Conservation (phyloP, 2,113 vertebrate species). For the Corvus moneduloides region DNA sequence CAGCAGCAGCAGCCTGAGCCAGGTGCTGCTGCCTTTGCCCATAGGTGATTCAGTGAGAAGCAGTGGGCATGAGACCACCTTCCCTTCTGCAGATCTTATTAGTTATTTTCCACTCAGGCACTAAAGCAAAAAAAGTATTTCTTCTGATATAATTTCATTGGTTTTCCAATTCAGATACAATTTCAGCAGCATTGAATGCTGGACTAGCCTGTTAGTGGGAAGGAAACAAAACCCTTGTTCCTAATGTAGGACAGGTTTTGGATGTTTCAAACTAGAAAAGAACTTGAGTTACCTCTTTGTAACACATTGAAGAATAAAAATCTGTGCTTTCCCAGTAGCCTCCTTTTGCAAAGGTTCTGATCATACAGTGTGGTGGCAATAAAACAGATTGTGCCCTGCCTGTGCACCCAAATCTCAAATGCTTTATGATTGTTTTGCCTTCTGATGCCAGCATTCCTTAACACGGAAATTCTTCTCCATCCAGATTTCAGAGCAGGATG, state of each 20-base stretch:
- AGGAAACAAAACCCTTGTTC: neutral
- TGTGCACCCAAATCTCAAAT: neutral
- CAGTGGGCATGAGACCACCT: neutral
- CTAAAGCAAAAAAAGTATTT: neutral
- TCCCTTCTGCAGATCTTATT: neutral
- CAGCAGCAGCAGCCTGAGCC: neutral
- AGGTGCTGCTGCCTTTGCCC: neutral
- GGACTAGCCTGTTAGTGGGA: neutral
- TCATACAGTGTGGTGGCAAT: neutral
- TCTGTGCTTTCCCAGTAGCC: neutral
- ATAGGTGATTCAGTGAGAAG: neutral
- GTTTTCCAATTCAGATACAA: neutral
- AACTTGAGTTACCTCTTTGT: neutral
- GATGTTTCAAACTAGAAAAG: neutral
- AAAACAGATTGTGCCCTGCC: conserved; percentile 10
- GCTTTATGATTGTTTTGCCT: neutral
- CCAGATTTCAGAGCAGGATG: neutral
- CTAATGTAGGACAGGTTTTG: neutral
- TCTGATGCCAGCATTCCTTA: neutral
- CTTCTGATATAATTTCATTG: neutral
- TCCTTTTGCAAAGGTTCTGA: conserved; percentile 3
- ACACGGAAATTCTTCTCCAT: neutral
- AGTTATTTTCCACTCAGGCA: neutral
- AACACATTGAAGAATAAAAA: neutral
- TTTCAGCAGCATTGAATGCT: neutral